phyloP scores from a whole-genome alignment of 2,888 invertebrate genomes.

The Tyria jacobaeae region DNA sequence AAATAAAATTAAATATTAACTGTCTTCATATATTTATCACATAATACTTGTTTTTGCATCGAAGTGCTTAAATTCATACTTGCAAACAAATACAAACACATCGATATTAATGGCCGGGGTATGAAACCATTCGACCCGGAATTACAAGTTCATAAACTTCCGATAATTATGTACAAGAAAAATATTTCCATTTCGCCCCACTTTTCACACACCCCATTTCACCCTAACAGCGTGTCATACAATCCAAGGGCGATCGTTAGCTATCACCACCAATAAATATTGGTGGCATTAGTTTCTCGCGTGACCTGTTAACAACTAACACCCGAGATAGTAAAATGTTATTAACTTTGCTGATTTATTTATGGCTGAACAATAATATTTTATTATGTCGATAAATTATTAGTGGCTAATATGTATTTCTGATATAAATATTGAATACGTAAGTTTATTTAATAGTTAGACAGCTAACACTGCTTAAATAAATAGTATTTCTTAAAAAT shows the following conservation, averaged over 20 bases:
- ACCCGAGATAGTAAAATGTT: conserved; percentile 32
- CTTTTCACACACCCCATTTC: conserved; percentile 36
- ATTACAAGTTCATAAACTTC: conserved; percentile 1
- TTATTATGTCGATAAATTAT: not conserved
- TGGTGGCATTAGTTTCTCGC: conserved; percentile 32
- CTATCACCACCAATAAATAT: conserved; percentile 38
- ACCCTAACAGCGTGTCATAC: conserved; percentile 30
- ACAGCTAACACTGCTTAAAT: too few relatives aligned
- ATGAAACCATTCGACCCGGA: conserved; percentile 3
- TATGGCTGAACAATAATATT: not conserved
- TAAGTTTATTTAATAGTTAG: too few relatives aligned
- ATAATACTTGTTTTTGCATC: not conserved
- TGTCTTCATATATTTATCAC: not conserved
- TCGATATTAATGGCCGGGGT: not conserved
- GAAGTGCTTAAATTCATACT: not conserved
- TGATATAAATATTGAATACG: not conserved
- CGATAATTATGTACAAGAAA: conserved; percentile 24
- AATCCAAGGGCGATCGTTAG: conserved; percentile 37
- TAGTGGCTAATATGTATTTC: not conserved
- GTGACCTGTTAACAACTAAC: conserved; percentile 26
- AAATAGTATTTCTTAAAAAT: too few relatives aligned
- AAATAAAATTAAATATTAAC: too few relatives aligned
- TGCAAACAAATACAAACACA: not conserved
- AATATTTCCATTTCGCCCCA: conserved; percentile 34
- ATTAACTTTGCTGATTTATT: conserved; percentile 18